Evolutionary conservation across 2,797 vertebrate genomes (phyloP).

Genomic region (Podarcis siculus): DNA sequence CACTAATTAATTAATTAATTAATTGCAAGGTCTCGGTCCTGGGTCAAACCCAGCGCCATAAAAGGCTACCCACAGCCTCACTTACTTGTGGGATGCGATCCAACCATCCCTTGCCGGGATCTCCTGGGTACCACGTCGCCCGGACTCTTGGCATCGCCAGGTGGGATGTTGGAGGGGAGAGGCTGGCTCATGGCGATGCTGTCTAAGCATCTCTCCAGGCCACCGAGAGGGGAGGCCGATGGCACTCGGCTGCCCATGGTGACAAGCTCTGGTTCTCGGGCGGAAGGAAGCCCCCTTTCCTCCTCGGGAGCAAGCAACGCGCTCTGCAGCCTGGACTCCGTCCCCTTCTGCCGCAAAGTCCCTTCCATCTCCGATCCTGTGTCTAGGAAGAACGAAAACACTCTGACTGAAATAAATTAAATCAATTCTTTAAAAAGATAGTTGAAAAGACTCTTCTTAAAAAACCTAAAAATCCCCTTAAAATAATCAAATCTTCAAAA

Average conservation of each 20-base stretch:
- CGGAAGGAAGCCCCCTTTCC: rapidly evolving
- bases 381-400: neutral
- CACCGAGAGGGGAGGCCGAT: rapidly evolving
- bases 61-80: neutral
- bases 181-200: neutral
- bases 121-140: rapidly evolving
- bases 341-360: neutral
- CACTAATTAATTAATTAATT: too few species aligned
- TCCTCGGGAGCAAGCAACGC: neutral
- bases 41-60: too few species aligned
- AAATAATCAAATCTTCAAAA: too few species aligned
- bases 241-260: rapidly evolving
- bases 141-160: rapidly evolving
- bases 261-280: neutral
- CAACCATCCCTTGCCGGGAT: neutral
- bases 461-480: too few species aligned
- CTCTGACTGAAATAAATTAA: too few species aligned
- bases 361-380: neutral
- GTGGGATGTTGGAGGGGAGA: conserved; percentile 37
- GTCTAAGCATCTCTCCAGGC: neutral
- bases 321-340: too few species aligned
- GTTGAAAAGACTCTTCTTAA: too few species aligned
- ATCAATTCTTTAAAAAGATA: too few species aligned
- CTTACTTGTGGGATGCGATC: neutral
- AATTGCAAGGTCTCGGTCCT: too few species aligned